Base-by-base conservation (phyloP, 1,140 invertebrate species). In the Anoplolepis gracilipes region DNA sequence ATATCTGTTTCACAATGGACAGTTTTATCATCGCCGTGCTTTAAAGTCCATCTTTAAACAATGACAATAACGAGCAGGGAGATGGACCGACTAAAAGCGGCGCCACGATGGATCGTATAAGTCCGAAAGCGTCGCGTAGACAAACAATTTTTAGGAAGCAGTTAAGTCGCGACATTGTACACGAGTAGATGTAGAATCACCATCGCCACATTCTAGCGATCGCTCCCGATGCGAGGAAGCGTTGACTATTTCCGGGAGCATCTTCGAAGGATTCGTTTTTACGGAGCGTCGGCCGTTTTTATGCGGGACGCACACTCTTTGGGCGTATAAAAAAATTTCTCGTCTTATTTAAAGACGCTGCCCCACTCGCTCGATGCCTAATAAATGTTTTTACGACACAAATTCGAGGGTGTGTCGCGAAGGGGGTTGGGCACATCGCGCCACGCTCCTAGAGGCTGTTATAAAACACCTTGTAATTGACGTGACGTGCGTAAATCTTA, bases 381-480 rank as follows among this genome's bases (percentile, higher is more conserved):
- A 95, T 95, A 95, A 49, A 94, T 93, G 86, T 93, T 94, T 94
- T 95, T 94, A 95, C 93, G 94, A 94, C 92, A 90, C 92, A 94
- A 94, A 92, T 95, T 94, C 90, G 89, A 93, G 93, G 92, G 84
- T 84, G 85, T 81, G 77, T 75, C 85, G 61, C 85, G 91, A 87
- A 87, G 87, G 67, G 79, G 76, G 53, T 57, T 65, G 59, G 61
- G 46, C 22, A 79, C 85, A 84, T 87, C 36, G 88, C 78, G 87
- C 76, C 79, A 67, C 86, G 89, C 70, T 81, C 65, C 73, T 49
- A 84, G 61, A 87, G 87, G 78, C 86, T 85, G 89, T 92, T 94
- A 94, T 93, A 94, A 94, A 94, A 94, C 87, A 92, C 90, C 92
- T 95, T 95, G 94, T 95, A 95, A 95, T 95, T 95, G 93, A 93